Base-by-base conservation (phyloP, 2,797 vertebrate genomes). In the Micrastur ruficollis region DNA sequence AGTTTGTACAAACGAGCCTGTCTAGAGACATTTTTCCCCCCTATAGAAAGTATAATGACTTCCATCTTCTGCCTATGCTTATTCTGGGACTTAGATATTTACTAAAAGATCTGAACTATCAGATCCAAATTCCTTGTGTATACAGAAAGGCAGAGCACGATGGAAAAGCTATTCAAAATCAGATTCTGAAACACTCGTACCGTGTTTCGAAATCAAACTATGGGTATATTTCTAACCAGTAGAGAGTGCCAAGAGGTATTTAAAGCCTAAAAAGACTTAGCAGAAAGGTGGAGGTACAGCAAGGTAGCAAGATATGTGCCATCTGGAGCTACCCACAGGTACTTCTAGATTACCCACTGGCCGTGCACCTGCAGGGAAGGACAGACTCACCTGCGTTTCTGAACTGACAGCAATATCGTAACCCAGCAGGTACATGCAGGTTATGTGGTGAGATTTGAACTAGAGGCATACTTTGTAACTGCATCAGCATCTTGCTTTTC, bases 261-360 rank as follows among this genome's bases (percentile, higher is more conserved):
- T 92, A 81, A 96, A 85, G 22, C 17, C 58, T 68, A 52, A 80
- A 58, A 82, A 47, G 38, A 68, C 49, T 63, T 26, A 90, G 32
- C 55, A 91, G 79, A 93, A 93, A 96, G 44, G 70, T 97, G 50
- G 19, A 95, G 56, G 86, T 93, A 78, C 14, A 90, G 38, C 42
- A 83, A 83, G 81, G 42, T 75, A 87, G 80, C 20, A 49, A 68
- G 46, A 36, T 27, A 23, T 16, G 62, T 91, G 59, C 76, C 91
- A 94, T 90, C 40, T 97, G 92, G 89, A 95, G 81, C 44, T 95
- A 50, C 44, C 67, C 95, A 50, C 40, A 55, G 82, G 93, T 88
- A 53, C 40, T 89, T 82, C 9, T 1, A 67, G 91, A 94, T 66
- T 63, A 46, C 44, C 34, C 49, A 46, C 26, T 73, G 29, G 55